phyloP scores from a whole-genome alignment of 1,140 invertebrate genomes.

The Archivesica marissinica region DNA sequence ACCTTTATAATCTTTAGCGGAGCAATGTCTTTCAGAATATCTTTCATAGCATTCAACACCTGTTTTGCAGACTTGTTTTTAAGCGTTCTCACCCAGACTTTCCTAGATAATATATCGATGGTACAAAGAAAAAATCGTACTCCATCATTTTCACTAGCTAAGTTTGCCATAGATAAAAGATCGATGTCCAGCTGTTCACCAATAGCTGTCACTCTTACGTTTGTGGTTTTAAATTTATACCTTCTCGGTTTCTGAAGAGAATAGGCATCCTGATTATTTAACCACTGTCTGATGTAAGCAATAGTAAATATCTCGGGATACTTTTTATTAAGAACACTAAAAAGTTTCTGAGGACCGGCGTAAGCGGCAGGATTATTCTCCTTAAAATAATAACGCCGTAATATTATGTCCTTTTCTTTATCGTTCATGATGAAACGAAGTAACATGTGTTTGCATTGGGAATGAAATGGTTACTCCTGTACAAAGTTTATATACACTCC shows the following conservation, averaged over 20 bases:
- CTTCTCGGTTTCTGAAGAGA: background rate
- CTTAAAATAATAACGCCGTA: conserved; percentile 1
- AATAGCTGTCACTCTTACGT: background rate
- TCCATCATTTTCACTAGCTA: conserved; percentile 52
- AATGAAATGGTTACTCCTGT: too few relatives aligned
- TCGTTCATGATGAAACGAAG: too few relatives aligned
- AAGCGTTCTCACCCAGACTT: too few relatives aligned
- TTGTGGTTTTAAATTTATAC: conserved; percentile 10
- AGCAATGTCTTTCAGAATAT: conserved; percentile 21
- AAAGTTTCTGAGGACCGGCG: background rate
- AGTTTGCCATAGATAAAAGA: conserved; percentile 47
- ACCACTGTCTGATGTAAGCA: background rate
- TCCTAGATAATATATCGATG: conserved; percentile 63
- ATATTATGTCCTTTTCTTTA: background rate
- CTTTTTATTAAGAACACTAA: background rate
- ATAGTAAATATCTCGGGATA: conserved; percentile 11
- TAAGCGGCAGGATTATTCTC: background rate
- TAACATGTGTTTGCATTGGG: too few relatives aligned
- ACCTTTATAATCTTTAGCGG: conserved; percentile 18
- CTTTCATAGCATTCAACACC: conserved; percentile 59
- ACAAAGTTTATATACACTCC: too few relatives aligned
- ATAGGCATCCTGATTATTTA: conserved; percentile 32
- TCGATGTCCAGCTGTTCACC: conserved; percentile 23
- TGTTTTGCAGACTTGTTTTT: conserved; percentile 62
- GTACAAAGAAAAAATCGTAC: conserved; percentile 49